Evolutionary conservation across 2,888 invertebrate genomes (phyloP), one percentile per base, ranked within the genome.

Genomic region (Caenorhabditis auriculariae): DNA sequence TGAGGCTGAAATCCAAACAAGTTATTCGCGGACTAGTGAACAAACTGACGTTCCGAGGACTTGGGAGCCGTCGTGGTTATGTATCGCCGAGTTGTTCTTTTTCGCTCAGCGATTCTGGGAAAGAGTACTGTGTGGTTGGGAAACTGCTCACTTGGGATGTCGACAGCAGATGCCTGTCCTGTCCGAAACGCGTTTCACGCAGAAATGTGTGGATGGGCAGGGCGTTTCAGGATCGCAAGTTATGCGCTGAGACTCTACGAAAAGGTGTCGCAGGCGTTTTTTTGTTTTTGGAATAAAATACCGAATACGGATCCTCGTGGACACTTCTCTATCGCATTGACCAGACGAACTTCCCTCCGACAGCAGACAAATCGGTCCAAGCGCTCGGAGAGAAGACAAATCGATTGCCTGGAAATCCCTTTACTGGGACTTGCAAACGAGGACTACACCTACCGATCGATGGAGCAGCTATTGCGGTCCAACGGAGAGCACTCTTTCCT

Each of bases 311-410:
- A 62, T 5, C 66, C 66, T 4, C 54, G 62, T 9, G 66, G 64
- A 28, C 64, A 60, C 50, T 54, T 64, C 6, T 61, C 61, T 3
- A 67, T 54, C 3, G 56, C 50, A 9, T 46, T 54, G n/a, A 58
- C 54, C 12, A 53, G 57, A 23, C 71, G 51, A 12, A 62, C 58
- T 38, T 72, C 72, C 4, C 77, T 56, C 21, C 65, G 58, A 48
- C 77, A 76, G 45, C 77, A 77, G 5, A 76, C 76, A 32, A 77
- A 77, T 29, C 75, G 59, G n/a, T 61, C 53, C 26, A 74, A 52
- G 39, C 49, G 54, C 43, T 75, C 75, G 15, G 69, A 63, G 44
- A 63, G 71, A 12, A 75, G 50, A 49, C 74, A 75, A 4, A 75
- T 64, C 2, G 62, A 66, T 51, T 60, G 56, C 12, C 59, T 55